Base-by-base conservation (phyloP, 2,888 invertebrate genomes). In the Pyrgus malvae region DNA sequence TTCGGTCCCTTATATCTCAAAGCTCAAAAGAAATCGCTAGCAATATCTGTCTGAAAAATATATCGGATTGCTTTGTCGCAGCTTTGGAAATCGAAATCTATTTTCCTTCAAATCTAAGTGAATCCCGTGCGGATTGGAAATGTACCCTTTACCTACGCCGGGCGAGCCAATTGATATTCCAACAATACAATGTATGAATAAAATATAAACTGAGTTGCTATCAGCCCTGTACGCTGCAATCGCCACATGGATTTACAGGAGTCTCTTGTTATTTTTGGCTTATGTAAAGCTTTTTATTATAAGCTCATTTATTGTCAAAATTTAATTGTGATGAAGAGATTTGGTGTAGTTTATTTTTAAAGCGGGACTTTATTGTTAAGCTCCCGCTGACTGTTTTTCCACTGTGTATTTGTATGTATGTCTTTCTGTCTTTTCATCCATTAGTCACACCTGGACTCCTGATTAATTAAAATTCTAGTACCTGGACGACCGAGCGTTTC, bases 81-180 rank as follows among this genome's bases (percentile, higher is more conserved):
- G 90, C 89, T 88, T 88, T 88, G 81, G 81, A 88, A 89, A 89
- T 89, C 90, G 88, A 90, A 89, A 90, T 90, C 89, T 90, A 90
- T 90, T 89, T 90, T 90, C 90, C 90, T 89, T 90, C 90, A 89
- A 90, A 90, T 89, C 90, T 90, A 90, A 90, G 90, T 88, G 90
- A 90, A 90, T 90, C 90, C 90, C 90, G 87, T 83, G 90, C 85
- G 90, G 89, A 89, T 90, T 89, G 90, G 86, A 88, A 89, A 85
- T 84, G 87, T 90, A 90, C 89, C 89, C 90, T 90, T 90, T 90
- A 88, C 89, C 89, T 89, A 89, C 86, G 86, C 78, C 88, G 87
- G 86, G 89, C 81, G 87, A 84, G 87, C 81, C 90, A 89, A 90
- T 90, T 90, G 90, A 90, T 90, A 90, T 90, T 90, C 90, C 76